Evolutionary conservation across 2,113 vertebrate species (phyloP).

Genomic region (Eurystomus gularis): DNA sequence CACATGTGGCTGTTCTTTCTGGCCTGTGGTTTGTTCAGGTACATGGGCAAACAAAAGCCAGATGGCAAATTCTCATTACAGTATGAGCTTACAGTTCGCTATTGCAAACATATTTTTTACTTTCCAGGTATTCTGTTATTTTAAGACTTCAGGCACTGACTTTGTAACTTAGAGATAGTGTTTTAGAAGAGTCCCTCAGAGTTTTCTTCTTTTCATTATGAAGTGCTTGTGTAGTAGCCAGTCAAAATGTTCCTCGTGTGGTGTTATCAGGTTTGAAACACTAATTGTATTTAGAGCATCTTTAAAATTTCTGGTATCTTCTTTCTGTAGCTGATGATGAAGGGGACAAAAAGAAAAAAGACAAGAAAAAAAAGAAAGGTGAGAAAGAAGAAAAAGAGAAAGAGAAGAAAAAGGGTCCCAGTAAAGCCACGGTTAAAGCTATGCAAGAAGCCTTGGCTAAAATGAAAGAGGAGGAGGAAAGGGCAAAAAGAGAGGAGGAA

Average conservation of each 20-base stretch:
- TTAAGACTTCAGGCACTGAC: background rate
- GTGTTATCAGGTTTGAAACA: background rate
- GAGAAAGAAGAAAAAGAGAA: constrained; percentile 86
- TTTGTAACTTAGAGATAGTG: background rate
- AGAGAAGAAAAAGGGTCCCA: constrained; percentile 96
- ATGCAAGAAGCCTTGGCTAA: constrained; percentile 96
- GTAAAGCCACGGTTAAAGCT: constrained; percentile 94
- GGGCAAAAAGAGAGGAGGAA: constrained; percentile 88
- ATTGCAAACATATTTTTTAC: background rate
- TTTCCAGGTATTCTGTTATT: background rate
- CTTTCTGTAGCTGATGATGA: constrained; percentile 79
- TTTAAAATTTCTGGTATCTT: background rate
- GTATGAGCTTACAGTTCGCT: background rate
- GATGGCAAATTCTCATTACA: background rate
- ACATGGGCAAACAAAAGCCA: background rate
- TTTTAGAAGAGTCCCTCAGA: background rate
- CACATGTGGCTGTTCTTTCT: background rate
- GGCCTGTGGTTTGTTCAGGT: background rate
- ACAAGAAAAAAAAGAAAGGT: constrained; percentile 93
- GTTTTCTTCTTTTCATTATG: background rate
- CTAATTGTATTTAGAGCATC: background rate
- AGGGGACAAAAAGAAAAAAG: constrained; percentile 93
- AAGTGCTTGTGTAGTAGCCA: background rate
- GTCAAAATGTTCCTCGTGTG: background rate
- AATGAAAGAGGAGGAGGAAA: constrained; percentile 96